A percentile compares a stretch with the other conserved stretches of the same genome.
Evolutionary conservation across 2,888 invertebrate species (phyloP).

Genomic region (Taenaris catops): DNA sequence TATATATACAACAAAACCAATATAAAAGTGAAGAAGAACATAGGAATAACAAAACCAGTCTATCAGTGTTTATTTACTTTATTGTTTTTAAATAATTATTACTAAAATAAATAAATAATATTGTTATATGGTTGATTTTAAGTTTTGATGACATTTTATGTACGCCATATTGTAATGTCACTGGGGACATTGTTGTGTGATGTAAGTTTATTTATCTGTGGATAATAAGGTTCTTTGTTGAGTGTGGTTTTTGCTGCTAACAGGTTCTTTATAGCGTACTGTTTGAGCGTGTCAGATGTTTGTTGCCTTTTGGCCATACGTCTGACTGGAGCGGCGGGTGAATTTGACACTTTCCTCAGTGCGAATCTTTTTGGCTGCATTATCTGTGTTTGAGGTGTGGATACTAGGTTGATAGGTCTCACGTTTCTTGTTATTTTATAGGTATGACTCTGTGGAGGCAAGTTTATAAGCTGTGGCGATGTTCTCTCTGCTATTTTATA

Average conservation of each 20-base stretch:
- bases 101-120: no score
- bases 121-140: no score
- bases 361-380: slow-evolving; percentile 31
- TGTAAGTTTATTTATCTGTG: slow-evolving; percentile 8
- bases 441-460: slow-evolving; percentile 15
- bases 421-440: slow-evolving; percentile 7
- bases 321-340: slow-evolving; percentile 24
- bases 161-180: slow-evolving; percentile 4
- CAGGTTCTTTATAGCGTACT: slow-evolving; percentile 39
- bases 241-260: slow-evolving; percentile 29
- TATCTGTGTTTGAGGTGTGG: slow-evolving; percentile 23
- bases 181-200: slow-evolving; percentile 12
- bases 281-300: slow-evolving; percentile 36
- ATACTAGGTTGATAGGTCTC: not conserved
- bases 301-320: slow-evolving; percentile 28
- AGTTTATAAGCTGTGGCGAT: slow-evolving; percentile 15
- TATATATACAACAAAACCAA: no score
- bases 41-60: no score
- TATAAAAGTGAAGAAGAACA: no score
- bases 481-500: slow-evolving; percentile 10
- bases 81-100: no score
- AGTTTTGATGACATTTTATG: slow-evolving; percentile 1
- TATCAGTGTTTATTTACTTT: no score
- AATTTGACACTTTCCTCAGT: slow-evolving; percentile 35
- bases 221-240: slow-evolving; percentile 10